phyloP scores from a whole-genome alignment of 2,797 vertebrate species.

The Bradypodion ventrale region DNA sequence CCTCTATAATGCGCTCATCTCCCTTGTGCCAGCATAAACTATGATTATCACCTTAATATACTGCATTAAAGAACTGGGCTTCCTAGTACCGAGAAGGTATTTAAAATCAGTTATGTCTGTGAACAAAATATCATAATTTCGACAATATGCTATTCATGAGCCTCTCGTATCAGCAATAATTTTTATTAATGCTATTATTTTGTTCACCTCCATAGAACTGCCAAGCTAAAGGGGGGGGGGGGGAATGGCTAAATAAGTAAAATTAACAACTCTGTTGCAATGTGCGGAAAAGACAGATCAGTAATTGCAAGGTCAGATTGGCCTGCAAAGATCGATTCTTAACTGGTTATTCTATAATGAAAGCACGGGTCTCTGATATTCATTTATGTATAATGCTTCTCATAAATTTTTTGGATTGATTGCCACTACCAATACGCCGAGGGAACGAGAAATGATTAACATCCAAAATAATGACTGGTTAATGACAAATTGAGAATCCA shows the following conservation, averaged over 20 bases:
- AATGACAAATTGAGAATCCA: constrained; percentile 67
- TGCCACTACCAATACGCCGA: constrained; percentile 58
- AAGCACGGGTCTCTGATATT: constrained; percentile 68
- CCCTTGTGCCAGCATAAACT: not conserved
- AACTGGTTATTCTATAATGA: constrained; percentile 71
- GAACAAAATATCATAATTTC: constrained; percentile 40
- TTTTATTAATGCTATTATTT: constrained; percentile 66
- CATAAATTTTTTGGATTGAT: constrained; percentile 62
- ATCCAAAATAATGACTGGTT: constrained; percentile 72
- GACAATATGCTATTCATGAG: constrained; percentile 44
- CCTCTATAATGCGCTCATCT: constrained; percentile 36
- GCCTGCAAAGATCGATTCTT: constrained; percentile 67
- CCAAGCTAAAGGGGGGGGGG: constrained; percentile 53
- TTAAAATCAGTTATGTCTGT: constrained; percentile 47
- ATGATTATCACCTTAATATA: constrained; percentile 27
- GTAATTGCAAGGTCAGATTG: constrained; percentile 75
- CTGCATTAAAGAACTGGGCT: constrained; percentile 24
- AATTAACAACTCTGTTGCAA: constrained; percentile 72
- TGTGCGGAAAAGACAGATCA: constrained; percentile 66
- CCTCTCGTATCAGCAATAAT: constrained; percentile 53
- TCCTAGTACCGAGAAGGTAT: constrained; percentile 24
- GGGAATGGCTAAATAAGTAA: constrained; percentile 64
- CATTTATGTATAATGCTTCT: constrained; percentile 74
- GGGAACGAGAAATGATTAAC: constrained; percentile 68
- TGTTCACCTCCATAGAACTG: constrained; percentile 58